Percentiles rank a stretch among this genome's conserved stretches.
Conservation (phyloP, 92 coral and sea anemone genomes). For the Umimayanthus chanpuru region DNA sequence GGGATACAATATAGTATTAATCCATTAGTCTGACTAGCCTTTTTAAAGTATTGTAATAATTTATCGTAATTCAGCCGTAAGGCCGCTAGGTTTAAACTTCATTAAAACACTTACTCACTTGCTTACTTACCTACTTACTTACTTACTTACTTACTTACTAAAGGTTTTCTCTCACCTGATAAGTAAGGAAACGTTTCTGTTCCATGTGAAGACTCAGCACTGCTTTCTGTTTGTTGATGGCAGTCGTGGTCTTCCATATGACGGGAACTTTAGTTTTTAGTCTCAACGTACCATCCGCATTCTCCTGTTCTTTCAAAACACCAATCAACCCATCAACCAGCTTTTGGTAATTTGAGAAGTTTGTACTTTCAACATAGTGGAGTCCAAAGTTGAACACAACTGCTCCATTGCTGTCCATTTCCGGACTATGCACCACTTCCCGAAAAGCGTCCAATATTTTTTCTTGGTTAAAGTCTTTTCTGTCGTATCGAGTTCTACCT, state of each 20-base stretch:
- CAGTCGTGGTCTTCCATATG: constrained; percentile 83
- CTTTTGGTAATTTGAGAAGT: constrained; percentile 39
- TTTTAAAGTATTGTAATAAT: too few species aligned
- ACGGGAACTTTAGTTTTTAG: constrained; percentile 26
- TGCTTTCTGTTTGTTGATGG: constrained; percentile 65
- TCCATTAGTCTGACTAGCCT: too few species aligned
- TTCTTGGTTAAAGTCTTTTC: constrained; percentile 68
- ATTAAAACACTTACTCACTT: too few species aligned
- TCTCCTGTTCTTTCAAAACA: constrained; percentile 26
- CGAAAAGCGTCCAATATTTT: constrained; percentile 67
- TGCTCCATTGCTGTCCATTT: constrained; percentile 47
- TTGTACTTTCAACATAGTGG: constrained; percentile 41
- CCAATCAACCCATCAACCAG: constrained; percentile 28
- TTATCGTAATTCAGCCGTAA: too few species aligned
- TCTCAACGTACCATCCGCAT: neutral
- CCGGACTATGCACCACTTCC: constrained; percentile 56
- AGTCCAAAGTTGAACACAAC: constrained; percentile 44
- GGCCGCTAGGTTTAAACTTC: too few species aligned
- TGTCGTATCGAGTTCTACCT: constrained; percentile 56
- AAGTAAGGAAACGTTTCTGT: constrained; percentile 64
- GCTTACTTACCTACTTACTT: too few species aligned
- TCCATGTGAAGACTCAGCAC: constrained; percentile 49
- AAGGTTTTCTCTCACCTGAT: constrained; percentile 58
- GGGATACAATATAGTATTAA: too few species aligned
- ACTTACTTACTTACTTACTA: too few species aligned